Percentiles rank a stretch among this genome's conserved stretches.
These are phyloP conservation scores for Engraulis encrasicolus DNA, from an alignment of 2,113 vertebrate genomes.

Conservation along the genomic window DNA sequence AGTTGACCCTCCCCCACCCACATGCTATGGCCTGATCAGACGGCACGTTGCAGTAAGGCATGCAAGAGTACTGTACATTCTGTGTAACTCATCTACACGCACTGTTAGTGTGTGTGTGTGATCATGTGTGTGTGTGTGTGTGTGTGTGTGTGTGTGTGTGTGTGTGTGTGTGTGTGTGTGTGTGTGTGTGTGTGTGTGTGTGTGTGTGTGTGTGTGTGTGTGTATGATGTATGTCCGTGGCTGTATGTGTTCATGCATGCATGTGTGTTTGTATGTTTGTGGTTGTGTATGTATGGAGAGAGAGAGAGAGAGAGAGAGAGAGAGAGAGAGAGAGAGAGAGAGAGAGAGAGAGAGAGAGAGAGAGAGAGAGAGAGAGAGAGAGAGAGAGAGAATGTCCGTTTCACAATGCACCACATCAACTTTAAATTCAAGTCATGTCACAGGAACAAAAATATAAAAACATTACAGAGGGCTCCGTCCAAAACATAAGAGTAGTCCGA, in stretches of 20 bases:
- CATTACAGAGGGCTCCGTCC: background rate
- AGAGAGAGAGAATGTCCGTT: no score
- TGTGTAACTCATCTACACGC: background rate
- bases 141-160: constrained; percentile 16
- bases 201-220: constrained; percentile 1
- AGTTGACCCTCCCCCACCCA: background rate
- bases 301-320: background rate
- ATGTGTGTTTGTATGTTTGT: constrained; percentile 33
- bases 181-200: background rate
- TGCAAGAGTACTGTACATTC: constrained; percentile 39
- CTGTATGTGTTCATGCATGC: constrained; percentile 29
- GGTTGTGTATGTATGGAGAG: constrained; percentile 20
- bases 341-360: background rate
- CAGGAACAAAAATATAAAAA: background rate
- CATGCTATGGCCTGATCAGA: background rate
- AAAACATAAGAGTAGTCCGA: no score
- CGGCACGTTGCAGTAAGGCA: constrained; percentile 34
- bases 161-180: constrained; percentile 33
- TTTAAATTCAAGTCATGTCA: background rate
- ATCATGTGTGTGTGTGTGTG: background rate
- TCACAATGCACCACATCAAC: no score
- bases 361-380: background rate
- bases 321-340: background rate
- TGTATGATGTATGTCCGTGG: constrained; percentile 32
- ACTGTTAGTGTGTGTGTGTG: background rate